Percentiles rank a stretch among this genome's conserved stretches.
Evolutionary conservation across 2,888 invertebrate species (phyloP).

Genomic region (Argyra leucocephala): DNA sequence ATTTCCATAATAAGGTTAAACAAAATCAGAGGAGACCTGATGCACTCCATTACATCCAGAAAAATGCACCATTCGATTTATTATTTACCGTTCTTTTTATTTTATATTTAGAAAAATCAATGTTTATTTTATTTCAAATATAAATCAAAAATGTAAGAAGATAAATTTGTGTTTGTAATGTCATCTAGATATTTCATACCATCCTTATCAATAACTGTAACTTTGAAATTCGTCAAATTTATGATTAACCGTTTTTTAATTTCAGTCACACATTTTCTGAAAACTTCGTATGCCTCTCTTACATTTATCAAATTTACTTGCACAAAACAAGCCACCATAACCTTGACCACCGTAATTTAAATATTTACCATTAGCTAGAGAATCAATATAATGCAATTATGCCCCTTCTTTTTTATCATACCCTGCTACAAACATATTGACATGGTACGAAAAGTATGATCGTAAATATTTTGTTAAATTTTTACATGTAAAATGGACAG

Average conservation of each 20-base stretch:
- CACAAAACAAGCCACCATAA: slow-evolving; percentile 86
- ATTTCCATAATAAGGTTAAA: too few relatives aligned
- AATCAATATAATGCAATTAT: slow-evolving; percentile 88
- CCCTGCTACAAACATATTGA: slow-evolving; percentile 43
- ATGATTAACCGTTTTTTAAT: slow-evolving; percentile 85
- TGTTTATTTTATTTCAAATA: too few relatives aligned
- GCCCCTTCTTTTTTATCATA: slow-evolving; percentile 75
- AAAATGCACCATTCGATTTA: too few relatives aligned
- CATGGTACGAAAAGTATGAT: slow-evolving; percentile 55
- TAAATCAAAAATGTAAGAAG: neutral
- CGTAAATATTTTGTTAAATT: slow-evolving; percentile 89
- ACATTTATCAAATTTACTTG: slow-evolving; percentile 88
- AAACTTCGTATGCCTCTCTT: slow-evolving; percentile 72
- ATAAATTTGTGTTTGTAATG: slow-evolving; percentile 52
- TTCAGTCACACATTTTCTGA: slow-evolving; percentile 83
- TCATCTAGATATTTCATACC: slow-evolving; percentile 70
- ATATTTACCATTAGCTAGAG: slow-evolving; percentile 80
- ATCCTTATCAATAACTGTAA: slow-evolving; percentile 74
- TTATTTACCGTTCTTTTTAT: too few relatives aligned
- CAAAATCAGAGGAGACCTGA: too few relatives aligned
- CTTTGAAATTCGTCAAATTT: slow-evolving; percentile 85
- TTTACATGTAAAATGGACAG: slow-evolving; percentile 85
- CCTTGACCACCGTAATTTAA: slow-evolving; percentile 90
- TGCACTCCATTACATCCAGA: too few relatives aligned
- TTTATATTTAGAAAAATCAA: neutral